Conservation (phyloP, 2,113 vertebrate genomes). For the Edolisoma coerulescens region DNA sequence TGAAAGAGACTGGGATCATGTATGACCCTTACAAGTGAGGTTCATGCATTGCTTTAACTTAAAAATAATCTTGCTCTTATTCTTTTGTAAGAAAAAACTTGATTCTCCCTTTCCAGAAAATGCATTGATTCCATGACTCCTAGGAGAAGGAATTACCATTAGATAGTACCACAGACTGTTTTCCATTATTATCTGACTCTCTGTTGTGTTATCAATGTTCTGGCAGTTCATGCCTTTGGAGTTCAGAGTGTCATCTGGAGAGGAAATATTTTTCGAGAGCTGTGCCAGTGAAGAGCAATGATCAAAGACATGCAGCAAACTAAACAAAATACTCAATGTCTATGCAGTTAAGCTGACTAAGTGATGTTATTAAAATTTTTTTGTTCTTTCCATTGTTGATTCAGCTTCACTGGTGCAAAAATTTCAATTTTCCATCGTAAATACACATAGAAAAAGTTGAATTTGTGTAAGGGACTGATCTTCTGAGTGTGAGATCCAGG, state of each 20-base stretch:
- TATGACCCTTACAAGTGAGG: neutral
- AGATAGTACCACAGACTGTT: neutral
- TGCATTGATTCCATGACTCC: neutral
- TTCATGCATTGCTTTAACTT: neutral
- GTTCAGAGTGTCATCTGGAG: neutral
- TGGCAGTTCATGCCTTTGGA: neutral
- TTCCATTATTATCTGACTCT: neutral
- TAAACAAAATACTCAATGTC: neutral
- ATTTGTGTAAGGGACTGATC: neutral
- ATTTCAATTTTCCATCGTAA: neutral
- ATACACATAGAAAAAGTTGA: neutral
- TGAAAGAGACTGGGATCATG: neutral
- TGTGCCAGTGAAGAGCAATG: neutral
- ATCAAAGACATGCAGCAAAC: neutral
- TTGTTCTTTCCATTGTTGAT: neutral
- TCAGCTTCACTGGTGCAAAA: neutral
- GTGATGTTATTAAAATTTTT: neutral
- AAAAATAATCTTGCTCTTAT: neutral
- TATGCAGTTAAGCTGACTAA: neutral
- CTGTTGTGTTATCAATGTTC: neutral
- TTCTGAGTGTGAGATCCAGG: neutral
- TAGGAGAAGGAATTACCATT: neutral
- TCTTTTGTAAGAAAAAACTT: neutral
- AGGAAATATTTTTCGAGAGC: neutral
- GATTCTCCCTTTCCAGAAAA: neutral